Base-by-base conservation (phyloP, 2,113 vertebrate genomes). In the Caranx melampygus region DNA sequence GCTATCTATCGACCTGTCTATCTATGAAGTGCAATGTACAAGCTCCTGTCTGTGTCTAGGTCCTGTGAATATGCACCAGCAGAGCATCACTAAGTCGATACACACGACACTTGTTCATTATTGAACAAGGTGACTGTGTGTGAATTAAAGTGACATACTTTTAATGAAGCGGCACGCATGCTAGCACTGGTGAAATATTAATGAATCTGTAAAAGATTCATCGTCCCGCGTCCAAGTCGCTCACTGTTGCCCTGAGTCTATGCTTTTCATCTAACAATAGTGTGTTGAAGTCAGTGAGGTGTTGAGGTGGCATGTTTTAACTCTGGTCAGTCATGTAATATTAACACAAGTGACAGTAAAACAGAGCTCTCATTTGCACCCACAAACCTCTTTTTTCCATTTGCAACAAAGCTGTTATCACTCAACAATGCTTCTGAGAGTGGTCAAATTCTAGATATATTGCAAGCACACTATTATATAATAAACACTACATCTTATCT, bases 61-160 rank as follows among this genome's bases (percentile, higher is more conserved):
- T 62, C 15, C 61, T 49, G 65, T 18, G 26, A 66, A 34, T 60
- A 51, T 58, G 45, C 82, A 52, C 44, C 63, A 76, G 75, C 63
- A 16, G 72, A 80, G 76, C 77, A 7, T 75, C 71, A 58, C 70
- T 77, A 73, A 86, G 31, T 71, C 49, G n/a, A 72, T 72, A 61
- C 74, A 81, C 67, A 54, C 44, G 21, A 65, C 33, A 59, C 66
- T 55, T 60, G 33, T 83, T 83, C 49, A 84, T 88, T 85, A 87
- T 84, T 88, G 77, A 90, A 74, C 73, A 72, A 77, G 58, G 74
- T 72, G 55, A 61, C 47, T 69, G 54, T 18, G 68, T 76, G 75
- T 61, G 63, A 86, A 81, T 76, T 63, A 75, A 91, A 75, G 72
- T 62, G 79, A 84, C 79, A 58, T 49, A 49, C 72, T 68, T 73